A percentile compares a stretch with the other conserved stretches of the same genome.
phyloP scores from a whole-genome alignment of 2,888 invertebrate species.

The Scaptomyza parva region DNA sequence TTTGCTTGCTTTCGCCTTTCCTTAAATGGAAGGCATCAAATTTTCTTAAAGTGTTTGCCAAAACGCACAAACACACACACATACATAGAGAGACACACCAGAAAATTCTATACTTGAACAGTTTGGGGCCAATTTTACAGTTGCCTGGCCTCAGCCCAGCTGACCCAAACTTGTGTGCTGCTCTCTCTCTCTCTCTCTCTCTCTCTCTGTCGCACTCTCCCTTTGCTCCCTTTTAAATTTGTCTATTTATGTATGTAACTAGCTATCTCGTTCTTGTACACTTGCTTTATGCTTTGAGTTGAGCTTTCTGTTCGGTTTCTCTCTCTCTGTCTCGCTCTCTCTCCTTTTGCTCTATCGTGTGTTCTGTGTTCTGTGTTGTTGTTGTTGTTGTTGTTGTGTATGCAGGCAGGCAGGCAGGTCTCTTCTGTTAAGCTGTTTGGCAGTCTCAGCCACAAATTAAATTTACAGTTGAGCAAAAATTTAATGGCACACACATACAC shows the following conservation, averaged over 20 bases:
- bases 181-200: background rate
- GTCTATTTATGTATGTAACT: background rate
- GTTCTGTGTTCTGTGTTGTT: too few species aligned
- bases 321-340: slow-evolving; percentile 13
- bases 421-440: slow-evolving; percentile 51
- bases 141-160: slow-evolving; percentile 41
- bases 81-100: too few species aligned
- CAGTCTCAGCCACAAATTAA: slow-evolving; percentile 67
- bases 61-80: too few species aligned
- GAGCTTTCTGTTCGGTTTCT: background rate
- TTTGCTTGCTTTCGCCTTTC: too few species aligned
- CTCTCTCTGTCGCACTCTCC: background rate
- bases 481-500: slow-evolving; percentile 64
- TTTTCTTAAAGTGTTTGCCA: slow-evolving; percentile 43
- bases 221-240: background rate
- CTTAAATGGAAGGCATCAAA: slow-evolving; percentile 5
- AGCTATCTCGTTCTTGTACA: background rate
- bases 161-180: slow-evolving; percentile 42
- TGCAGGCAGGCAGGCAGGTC: too few species aligned
- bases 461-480: slow-evolving; percentile 60
- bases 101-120: slow-evolving; percentile 2
- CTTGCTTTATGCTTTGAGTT: too few species aligned
- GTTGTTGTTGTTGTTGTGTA: too few species aligned
- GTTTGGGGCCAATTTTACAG: slow-evolving; percentile 42
- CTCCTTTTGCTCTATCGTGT: background rate